Percentiles rank a stretch among this genome's conserved stretches.
phyloP scores from a whole-genome alignment of 2,888 invertebrate genomes.

The Ophonus ardosiacus region DNA sequence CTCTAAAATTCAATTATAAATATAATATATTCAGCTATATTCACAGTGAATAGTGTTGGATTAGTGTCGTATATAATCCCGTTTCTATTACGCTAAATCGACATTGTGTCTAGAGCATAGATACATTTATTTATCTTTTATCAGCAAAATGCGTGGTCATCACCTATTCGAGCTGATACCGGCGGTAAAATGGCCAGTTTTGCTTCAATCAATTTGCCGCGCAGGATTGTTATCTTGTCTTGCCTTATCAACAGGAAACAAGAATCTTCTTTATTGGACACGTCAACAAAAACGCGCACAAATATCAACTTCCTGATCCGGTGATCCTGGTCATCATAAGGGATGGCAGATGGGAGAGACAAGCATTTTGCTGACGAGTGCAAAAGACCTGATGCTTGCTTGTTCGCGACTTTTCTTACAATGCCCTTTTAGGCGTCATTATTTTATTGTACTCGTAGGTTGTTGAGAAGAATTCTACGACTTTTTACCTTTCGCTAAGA shows the following conservation, averaged over 20 bases:
- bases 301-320: constrained; percentile 51
- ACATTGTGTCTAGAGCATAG: constrained; percentile 1
- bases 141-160: background rate
- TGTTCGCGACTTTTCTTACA: too few species aligned
- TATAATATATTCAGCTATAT: background rate
- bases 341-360: background rate
- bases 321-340: background rate
- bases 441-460: too few species aligned
- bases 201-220: constrained; percentile 37
- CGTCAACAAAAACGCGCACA: constrained; percentile 51
- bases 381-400: background rate
- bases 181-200: background rate
- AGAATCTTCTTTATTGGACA: constrained; percentile 48
- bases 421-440: too few species aligned
- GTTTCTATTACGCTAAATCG: background rate
- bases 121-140: constrained; percentile 6
- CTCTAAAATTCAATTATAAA: background rate
- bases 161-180: background rate
- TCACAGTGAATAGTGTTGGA: background rate
- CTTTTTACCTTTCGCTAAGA: too few species aligned
- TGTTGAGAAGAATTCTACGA: too few species aligned
- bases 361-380: background rate
- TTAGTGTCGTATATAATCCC: background rate
- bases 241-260: constrained; percentile 50
- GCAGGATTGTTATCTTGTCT: constrained; percentile 29